These are phyloP conservation scores for Plemyria rubiginata DNA, from an alignment of 2,888 invertebrate species.

Conservation along the genomic window DNA sequence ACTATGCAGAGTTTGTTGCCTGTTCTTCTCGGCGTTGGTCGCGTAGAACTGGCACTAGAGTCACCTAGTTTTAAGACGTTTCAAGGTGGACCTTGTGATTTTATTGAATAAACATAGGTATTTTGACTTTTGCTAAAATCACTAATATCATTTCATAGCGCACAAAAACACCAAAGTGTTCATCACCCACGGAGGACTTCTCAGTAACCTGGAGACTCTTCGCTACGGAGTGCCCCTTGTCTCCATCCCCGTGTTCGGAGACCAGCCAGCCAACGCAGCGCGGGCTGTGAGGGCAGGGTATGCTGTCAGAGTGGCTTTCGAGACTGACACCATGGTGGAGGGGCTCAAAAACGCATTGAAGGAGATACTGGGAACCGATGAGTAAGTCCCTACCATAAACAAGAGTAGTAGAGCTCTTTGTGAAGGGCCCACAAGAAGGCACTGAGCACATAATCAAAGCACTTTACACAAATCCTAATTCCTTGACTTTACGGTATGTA, in stretches of 20 bases:
- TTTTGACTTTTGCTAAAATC: no score
- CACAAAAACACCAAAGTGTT: slow-evolving; percentile 56
- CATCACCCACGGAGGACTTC: slow-evolving; percentile 58
- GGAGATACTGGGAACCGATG: slow-evolving; percentile 47
- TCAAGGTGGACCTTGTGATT: no score
- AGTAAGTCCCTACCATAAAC: no score
- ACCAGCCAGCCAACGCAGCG: slow-evolving; percentile 54
- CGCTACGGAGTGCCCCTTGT: slow-evolving; percentile 52
- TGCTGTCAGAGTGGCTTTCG: slow-evolving; percentile 44
- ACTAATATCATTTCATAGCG: slow-evolving; percentile 39
- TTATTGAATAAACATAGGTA: no score
- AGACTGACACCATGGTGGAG: slow-evolving; percentile 34
- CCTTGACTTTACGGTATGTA: no score
- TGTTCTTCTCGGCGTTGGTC: no score
- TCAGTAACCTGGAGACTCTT: slow-evolving; percentile 52
- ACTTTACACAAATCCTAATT: no score
- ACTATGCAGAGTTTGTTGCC: no score
- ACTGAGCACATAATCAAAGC: no score
- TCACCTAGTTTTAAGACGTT: no score
- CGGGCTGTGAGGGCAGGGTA: slow-evolving; percentile 46
- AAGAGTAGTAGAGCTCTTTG: neutral
- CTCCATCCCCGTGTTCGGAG: slow-evolving; percentile 54
- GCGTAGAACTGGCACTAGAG: no score
- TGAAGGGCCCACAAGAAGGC: no score
- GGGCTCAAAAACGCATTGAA: slow-evolving; percentile 42